phyloP scores from a whole-genome alignment of 2,797 vertebrate species.

The Chaetophractus vellerosus region DNA sequence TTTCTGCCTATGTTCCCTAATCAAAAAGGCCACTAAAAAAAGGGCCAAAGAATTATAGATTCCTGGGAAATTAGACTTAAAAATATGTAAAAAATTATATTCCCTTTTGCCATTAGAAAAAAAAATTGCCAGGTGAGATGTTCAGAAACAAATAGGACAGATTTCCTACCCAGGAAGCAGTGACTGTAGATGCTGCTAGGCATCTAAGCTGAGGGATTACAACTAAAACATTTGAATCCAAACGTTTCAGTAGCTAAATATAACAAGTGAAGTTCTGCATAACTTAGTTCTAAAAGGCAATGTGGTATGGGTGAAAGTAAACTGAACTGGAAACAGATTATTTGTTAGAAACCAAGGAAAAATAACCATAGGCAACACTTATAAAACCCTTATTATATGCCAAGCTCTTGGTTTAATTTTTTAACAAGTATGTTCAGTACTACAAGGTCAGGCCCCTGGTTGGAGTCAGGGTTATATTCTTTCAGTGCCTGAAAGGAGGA shows the following conservation, averaged over 20 bases:
- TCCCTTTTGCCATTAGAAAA: background rate
- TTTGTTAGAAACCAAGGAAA: slow-evolving; percentile 1
- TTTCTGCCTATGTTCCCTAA: background rate
- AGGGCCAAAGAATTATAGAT: background rate
- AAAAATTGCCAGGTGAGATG: background rate
- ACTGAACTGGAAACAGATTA: slow-evolving; percentile 13
- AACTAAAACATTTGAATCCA: background rate
- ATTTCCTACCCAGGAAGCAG: background rate
- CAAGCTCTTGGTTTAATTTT: background rate
- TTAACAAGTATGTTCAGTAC: background rate
- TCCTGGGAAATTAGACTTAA: background rate
- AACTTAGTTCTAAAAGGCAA: background rate
- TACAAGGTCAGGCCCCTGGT: background rate
- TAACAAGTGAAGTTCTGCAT: background rate
- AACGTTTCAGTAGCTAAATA: background rate
- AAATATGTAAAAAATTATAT: background rate
- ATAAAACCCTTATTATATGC: background rate
- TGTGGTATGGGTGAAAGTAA: background rate
- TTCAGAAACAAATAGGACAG: slow-evolving; percentile 3
- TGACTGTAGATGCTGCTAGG: background rate
- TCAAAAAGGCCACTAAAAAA: background rate
- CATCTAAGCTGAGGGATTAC: background rate
- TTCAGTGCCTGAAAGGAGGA: background rate
- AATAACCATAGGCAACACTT: background rate
- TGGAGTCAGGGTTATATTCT: background rate